A percentile compares a stretch with the other conserved stretches of the same genome.
Conservation (phyloP, 1,140 invertebrate species). For the Pseudomyrmex pallidus region DNA sequence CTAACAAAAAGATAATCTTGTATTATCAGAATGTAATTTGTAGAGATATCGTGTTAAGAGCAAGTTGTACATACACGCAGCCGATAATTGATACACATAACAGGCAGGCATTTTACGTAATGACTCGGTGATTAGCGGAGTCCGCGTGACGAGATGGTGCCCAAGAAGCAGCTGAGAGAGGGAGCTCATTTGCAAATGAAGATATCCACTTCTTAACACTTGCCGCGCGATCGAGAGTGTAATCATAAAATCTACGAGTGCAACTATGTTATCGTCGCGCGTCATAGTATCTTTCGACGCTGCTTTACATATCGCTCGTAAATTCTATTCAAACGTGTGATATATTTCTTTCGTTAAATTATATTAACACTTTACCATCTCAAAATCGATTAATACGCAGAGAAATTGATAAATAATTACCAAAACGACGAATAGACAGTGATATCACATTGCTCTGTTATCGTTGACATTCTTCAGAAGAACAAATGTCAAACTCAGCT, state of each 20-base stretch:
- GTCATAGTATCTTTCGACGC: not conserved
- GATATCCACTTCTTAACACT: conserved; percentile 1
- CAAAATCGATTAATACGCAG: too few species aligned
- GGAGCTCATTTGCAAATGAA: conserved; percentile 23
- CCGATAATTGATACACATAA: conserved; percentile 35
- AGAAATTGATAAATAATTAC: too few species aligned
- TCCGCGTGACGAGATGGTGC: not conserved
- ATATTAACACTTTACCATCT: not conserved
- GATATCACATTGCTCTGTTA: too few species aligned
- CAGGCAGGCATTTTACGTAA: conserved; percentile 41
- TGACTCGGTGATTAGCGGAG: conserved; percentile 22
- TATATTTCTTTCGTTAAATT: too few species aligned
- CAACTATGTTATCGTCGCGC: conserved; percentile 3
- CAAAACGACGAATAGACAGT: too few species aligned
- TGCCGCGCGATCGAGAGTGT: not conserved
- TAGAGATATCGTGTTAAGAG: conserved; percentile 24
- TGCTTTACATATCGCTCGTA: conserved; percentile 1
- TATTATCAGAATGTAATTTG: conserved; percentile 7
- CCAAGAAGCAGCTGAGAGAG: conserved; percentile 1
- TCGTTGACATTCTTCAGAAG: too few species aligned
- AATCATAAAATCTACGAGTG: conserved; percentile 35
- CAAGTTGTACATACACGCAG: not conserved
- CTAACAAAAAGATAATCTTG: conserved; percentile 12
- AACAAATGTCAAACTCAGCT: too few species aligned
- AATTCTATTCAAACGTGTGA: not conserved